Evolutionary conservation across 2,888 invertebrate species (phyloP).

Genomic region (Dione vanillae): DNA sequence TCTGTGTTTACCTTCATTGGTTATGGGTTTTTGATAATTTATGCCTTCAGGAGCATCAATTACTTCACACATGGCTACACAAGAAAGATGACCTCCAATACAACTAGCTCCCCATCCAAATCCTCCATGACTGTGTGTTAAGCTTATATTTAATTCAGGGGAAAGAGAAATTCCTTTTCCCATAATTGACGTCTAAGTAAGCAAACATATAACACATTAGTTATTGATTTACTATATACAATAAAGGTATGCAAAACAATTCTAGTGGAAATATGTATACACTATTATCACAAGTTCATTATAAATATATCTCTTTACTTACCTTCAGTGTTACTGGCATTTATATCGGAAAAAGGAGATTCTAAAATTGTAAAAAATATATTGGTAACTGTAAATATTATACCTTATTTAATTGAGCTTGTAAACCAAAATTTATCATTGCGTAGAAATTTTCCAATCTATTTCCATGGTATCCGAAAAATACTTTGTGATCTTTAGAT

Average conservation of each 20-base stretch:
- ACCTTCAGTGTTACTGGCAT: too few species aligned
- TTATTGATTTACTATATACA: too few species aligned
- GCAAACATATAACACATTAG: background rate
- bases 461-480: slow-evolving; percentile 92
- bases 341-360: too few species aligned
- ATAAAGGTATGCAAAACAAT: too few species aligned
- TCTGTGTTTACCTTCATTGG: slow-evolving; percentile 64
- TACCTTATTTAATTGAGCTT: slow-evolving; percentile 88
- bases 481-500: slow-evolving; percentile 81
- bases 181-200: slow-evolving; percentile 84
- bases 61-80: slow-evolving; percentile 92
- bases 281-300: background rate
- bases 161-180: slow-evolving; percentile 91
- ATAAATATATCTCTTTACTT: too few species aligned
- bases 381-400: background rate
- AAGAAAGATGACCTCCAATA: slow-evolving; percentile 90
- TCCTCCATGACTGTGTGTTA: slow-evolving; percentile 89
- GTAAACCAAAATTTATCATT: slow-evolving; percentile 90
- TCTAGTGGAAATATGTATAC: too few species aligned
- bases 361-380: background rate
- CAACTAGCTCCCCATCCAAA: slow-evolving; percentile 90
- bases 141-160: slow-evolving; percentile 88
- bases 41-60: slow-evolving; percentile 88
- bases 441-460: slow-evolving; percentile 92
- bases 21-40: slow-evolving; percentile 77